phyloP scores from a whole-genome alignment of 1,140 invertebrate genomes.

The Drosophila virilis region DNA sequence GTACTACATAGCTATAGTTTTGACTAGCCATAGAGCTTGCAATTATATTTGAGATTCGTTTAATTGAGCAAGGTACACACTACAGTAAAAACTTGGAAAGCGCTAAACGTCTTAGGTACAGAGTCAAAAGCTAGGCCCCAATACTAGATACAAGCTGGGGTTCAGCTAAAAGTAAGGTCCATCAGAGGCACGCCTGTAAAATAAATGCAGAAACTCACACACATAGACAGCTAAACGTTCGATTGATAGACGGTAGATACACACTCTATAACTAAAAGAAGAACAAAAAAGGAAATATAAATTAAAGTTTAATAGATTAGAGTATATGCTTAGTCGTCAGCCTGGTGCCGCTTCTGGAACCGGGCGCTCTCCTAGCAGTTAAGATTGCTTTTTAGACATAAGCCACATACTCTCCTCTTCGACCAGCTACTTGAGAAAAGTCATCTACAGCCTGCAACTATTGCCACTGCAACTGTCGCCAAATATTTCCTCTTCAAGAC shows the following conservation, averaged over 20 bases:
- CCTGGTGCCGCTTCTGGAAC: not conserved
- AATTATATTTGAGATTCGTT: conserved; percentile 53
- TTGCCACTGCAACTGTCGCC: conserved; percentile 3
- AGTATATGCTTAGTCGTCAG: conserved; percentile 5
- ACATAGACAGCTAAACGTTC: conserved; percentile 50
- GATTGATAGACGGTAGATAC: conserved; percentile 9
- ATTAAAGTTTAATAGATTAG: not conserved
- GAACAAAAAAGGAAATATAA: conserved; percentile 24
- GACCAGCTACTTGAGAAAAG: conserved; percentile 6
- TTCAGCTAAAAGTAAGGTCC: conserved; percentile 25
- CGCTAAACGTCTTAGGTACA: conserved; percentile 76
- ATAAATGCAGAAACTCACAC: conserved; percentile 38
- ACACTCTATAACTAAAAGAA: conserved; percentile 35
- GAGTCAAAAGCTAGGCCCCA: conserved; percentile 47
- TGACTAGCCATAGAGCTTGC: conserved; percentile 67
- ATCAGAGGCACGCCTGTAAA: conserved; percentile 71
- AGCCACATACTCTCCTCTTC: not conserved
- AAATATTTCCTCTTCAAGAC: conserved; percentile 11
- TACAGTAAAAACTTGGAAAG: conserved; percentile 75
- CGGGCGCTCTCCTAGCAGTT: conserved; percentile 37
- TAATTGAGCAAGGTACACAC: conserved; percentile 64
- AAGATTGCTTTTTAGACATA: conserved; percentile 66
- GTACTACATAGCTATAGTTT: conserved; percentile 69
- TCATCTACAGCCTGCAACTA: not conserved
- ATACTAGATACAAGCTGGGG: conserved; percentile 23